These are phyloP conservation scores for Tokudaia muenninki DNA, from an alignment of 2,797 vertebrate species.

Conservation along the genomic window DNA sequence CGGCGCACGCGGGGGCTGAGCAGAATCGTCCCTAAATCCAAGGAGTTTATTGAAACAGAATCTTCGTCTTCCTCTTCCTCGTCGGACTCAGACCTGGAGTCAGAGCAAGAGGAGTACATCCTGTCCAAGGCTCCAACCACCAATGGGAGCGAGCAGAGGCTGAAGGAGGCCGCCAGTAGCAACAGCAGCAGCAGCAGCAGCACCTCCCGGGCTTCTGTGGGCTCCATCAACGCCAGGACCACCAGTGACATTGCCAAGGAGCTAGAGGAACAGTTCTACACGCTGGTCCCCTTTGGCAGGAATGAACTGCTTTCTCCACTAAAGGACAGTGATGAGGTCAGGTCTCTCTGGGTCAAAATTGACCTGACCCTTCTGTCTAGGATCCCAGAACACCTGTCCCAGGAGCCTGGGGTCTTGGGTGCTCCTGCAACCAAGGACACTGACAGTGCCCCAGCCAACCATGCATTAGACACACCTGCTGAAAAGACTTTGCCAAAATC, in stretches of 20 bases:
- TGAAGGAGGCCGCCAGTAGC: conserved; percentile 85
- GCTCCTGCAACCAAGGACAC: conserved; percentile 84
- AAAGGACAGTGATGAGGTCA: conserved; percentile 92
- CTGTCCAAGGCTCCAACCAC: conserved; percentile 88
- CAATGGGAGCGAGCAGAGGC: conserved; percentile 84
- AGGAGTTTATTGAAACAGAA: conserved; percentile 89
- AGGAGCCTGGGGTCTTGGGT: conserved; percentile 84
- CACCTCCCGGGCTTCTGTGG: conserved; percentile 84
- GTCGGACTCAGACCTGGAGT: conserved; percentile 85
- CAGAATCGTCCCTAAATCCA: conserved; percentile 88
- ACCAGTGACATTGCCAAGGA: conserved; percentile 90
- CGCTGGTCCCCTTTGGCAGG: conserved; percentile 96
- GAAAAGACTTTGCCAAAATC: conserved; percentile 90
- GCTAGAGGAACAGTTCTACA: conserved; percentile 94
- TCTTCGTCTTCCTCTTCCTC: conserved; percentile 88
- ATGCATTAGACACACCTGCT: conserved; percentile 75
- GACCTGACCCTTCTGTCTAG: conserved; percentile 96
- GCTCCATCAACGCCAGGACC: conserved; percentile 88
- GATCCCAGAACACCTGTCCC: conserved; percentile 90
- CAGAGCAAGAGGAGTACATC: conserved; percentile 85
- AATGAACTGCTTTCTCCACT: conserved; percentile 91
- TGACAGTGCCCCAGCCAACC: conserved; percentile 85
- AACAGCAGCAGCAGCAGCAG: conserved; percentile 79
- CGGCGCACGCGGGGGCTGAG: conserved; percentile 85
- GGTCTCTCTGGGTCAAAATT: conserved; percentile 97